Base-by-base conservation (phyloP, 2,113 vertebrate species). In the Camelus dromedarius region DNA sequence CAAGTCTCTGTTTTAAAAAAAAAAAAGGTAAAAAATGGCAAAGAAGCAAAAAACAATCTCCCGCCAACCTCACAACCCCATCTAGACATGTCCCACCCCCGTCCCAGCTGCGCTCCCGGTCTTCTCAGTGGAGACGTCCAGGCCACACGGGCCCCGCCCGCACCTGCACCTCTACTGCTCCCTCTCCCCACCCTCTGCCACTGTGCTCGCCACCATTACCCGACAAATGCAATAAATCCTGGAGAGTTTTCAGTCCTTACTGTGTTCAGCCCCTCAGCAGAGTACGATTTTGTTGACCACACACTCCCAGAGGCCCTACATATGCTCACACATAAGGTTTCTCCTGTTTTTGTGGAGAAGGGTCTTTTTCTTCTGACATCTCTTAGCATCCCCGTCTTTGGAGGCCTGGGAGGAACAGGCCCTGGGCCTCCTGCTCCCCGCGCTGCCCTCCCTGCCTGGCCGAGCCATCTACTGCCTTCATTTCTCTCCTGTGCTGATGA, bases 161-260 rank as follows among this genome's bases (percentile, higher is more conserved):
- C 10, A 50, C 0, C 18, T 8, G 70, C 52, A 35, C 11, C 46
- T 67, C 60, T 28, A 24, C 46, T 0, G 13, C 0, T 3, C 30
- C 69, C 38, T 14, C 32, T 6, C 22, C 72, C 32, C 64, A 5
- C 12, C 18, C 48, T 91, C 60, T 58, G 20, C 20, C 75, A 13
- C 22, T 50, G 15, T 24, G 9, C 50, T 42, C 15, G 69, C 35
- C 13, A 8, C 0, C 8, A 56, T n/a, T 52, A 46, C 30, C 4
- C 9, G 42, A 62, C 8, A 15, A 13, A 70, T 28, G 22, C 0
- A 35, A 19, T 67, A 50, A 48, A 73, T 84, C 28, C 54, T 12
- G 22, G 26, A 87, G 52, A 42, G 32, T 56, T 20, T 64, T 81
- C 48, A 32, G 2, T 15, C 11, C 48, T 38, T 19, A 26, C 28